These are phyloP conservation scores for Myiotriccus ornatus DNA, from an alignment of 2,797 vertebrate species.

Conservation along the genomic window DNA sequence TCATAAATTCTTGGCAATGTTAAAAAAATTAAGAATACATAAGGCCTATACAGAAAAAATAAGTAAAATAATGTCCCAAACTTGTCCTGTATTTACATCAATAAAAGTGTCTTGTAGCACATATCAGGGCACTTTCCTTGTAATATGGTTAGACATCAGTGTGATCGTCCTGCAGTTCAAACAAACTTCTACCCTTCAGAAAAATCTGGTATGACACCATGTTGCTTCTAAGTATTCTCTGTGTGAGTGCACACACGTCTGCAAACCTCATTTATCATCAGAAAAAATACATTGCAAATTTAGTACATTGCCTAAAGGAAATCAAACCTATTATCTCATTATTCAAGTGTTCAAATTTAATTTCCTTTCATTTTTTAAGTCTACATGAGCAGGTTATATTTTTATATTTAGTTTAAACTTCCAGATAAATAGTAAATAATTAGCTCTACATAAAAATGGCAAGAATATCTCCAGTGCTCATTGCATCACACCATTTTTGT, in stretches of 20 bases:
- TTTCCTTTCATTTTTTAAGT: slow-evolving; percentile 16
- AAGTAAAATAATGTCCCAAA: background rate
- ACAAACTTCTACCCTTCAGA: background rate
- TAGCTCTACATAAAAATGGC: slow-evolving; percentile 41
- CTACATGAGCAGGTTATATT: slow-evolving; percentile 44
- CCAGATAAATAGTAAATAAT: slow-evolving; percentile 35
- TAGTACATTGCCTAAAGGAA: background rate
- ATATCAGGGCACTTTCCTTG: background rate
- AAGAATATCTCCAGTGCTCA: slow-evolving; percentile 12
- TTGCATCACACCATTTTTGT: background rate
- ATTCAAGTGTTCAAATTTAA: slow-evolving; percentile 7
- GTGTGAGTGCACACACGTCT: background rate
- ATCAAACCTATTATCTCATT: background rate
- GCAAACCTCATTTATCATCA: background rate
- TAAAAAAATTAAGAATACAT: background rate
- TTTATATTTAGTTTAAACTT: slow-evolving; percentile 37
- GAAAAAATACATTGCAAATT: background rate
- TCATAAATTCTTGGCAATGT: background rate
- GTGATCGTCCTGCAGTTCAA: background rate
- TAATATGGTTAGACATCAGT: background rate
- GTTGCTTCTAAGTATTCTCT: background rate
- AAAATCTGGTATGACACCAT: background rate
- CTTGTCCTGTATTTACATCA: background rate
- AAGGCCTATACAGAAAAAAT: background rate
- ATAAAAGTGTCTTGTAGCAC: background rate